Evolutionary conservation across 1,140 invertebrate species (phyloP), one percentile per base, ranked within the genome.

Genomic region (Trichoplusia ni): DNA sequence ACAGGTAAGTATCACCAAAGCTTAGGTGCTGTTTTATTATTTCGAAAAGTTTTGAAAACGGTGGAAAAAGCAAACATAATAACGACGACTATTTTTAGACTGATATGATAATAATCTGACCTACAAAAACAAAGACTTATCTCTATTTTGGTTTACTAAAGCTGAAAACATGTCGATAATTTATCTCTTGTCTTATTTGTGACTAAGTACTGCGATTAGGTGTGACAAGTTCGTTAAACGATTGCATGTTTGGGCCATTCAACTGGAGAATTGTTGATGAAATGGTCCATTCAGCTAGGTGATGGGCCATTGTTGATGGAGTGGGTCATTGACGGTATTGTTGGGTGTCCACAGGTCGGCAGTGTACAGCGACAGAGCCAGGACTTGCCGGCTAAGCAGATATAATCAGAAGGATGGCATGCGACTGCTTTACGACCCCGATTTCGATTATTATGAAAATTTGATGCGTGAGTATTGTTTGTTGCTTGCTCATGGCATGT

Each of bases 381-480:
- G 95, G 62, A 96, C 94, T 19, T 98, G 97, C 82, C 92, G 96
- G 27, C 92, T 98, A 16, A 96, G 96, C 75, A 92, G 95, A 77
- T 97, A 95, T 83, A 97, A 96, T 88, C 95, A 96, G 84, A 93
- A 95, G 56, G 96, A 97, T 77, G 96, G 96, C n/a, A 95, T 96
- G 92, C 92, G 96, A 60, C 94, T 97, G 51, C 95, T 97, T 59
- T 97, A 97, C 77, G 96, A 98, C 84, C 95, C 95, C 0, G 96
- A 97, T 84, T 97, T 96, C 85, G 96, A 97, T 90, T 97, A 97
- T 82, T 98, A 97, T 78, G 96, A 98, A 86, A 97, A 96, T 91
- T 91, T 97, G 16, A 96, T 96, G 95, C 95, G 96, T 97, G 92
- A 94, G 95, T 95, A 77, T 73, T 19, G 21, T 19, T 58, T 42